Evolutionary conservation across 2,113 vertebrate genomes (phyloP).

Genomic region (Ahaetulla prasina): DNA sequence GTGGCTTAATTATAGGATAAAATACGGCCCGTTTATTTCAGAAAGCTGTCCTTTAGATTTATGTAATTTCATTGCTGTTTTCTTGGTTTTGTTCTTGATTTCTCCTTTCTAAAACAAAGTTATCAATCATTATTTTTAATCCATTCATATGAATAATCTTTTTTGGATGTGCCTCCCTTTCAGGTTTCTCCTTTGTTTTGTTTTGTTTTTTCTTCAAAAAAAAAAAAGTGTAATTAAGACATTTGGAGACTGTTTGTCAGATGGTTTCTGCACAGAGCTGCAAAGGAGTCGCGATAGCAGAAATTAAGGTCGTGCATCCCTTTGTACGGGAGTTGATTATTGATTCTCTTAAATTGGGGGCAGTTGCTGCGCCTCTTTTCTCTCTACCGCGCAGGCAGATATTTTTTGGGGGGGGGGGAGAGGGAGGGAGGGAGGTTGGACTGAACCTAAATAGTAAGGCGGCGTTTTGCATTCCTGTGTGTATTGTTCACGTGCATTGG

Average conservation of each 20-base stretch:
- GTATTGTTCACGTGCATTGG: background rate
- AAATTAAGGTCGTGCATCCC: background rate
- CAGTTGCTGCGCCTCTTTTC: too few species aligned
- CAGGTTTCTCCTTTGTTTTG: background rate
- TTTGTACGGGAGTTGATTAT: background rate
- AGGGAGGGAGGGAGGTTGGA: too few species aligned
- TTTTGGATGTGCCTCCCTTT: background rate
- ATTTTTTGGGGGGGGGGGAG: too few species aligned
- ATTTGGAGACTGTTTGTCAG: background rate
- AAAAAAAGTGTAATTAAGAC: background rate
- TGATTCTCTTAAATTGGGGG: too few species aligned
- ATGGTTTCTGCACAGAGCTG: background rate
- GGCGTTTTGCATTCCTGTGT: background rate
- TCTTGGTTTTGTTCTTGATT: background rate
- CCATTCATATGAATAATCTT: background rate
- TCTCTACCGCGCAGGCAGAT: too few species aligned
- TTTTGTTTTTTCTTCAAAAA: too few species aligned
- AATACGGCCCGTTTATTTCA: background rate
- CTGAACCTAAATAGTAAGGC: background rate
- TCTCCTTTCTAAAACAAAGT: background rate
- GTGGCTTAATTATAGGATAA: background rate
- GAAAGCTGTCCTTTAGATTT: background rate
- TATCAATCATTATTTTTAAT: background rate
- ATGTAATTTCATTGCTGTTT: background rate
- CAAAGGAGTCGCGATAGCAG: too few species aligned